phyloP scores from a whole-genome alignment of 2,113 vertebrate species.

The Indicator maculatus region DNA sequence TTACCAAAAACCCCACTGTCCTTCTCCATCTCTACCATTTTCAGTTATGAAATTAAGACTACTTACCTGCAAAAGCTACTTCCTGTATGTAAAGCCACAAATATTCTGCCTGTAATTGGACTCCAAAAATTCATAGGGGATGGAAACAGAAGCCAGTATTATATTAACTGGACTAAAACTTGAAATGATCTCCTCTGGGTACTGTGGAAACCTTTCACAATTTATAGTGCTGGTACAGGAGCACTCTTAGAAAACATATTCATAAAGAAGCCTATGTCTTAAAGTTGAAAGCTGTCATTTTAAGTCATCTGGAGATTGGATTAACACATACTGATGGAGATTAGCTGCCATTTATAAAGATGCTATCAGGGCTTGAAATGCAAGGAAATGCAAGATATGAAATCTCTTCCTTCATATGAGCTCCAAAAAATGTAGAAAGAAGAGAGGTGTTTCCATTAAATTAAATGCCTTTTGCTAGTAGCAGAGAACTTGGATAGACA shows the following conservation, averaged over 20 bases:
- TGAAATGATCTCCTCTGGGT: not conserved
- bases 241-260: not conserved
- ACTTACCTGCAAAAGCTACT: not conserved
- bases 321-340: not conserved
- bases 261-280: not conserved
- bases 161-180: not conserved
- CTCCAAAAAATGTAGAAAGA: not conserved
- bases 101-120: not conserved
- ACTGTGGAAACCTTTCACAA: not conserved
- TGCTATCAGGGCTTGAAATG: not conserved
- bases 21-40: conserved; percentile 21
- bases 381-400: not conserved
- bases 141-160: not conserved
- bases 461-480: not conserved
- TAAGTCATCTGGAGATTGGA: not conserved
- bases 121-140: not conserved
- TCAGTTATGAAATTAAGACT: not conserved
- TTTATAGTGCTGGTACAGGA: not conserved
- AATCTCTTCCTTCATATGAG: not conserved
- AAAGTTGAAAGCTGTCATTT: not conserved
- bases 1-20: conserved; percentile 22
- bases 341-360: not conserved
- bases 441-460: not conserved
- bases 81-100: not conserved
- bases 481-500: not conserved